Evolutionary conservation across 2,888 invertebrate genomes (phyloP).

Genomic region (Gasteruption jaculator): DNA sequence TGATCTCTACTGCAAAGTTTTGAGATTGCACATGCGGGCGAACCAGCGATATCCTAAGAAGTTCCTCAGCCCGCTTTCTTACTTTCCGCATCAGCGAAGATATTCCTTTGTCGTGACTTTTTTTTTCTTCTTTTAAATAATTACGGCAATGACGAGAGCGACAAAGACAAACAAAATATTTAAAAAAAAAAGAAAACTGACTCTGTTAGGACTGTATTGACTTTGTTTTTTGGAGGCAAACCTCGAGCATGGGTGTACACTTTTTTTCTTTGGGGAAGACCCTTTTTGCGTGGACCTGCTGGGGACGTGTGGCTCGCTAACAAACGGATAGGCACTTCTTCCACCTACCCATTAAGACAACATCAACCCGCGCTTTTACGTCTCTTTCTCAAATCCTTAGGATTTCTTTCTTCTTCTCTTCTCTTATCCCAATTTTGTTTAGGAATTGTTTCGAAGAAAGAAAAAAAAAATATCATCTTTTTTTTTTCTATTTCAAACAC

Average conservation of each 20-base stretch:
- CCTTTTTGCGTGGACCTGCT: constrained; percentile 50
- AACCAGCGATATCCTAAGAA: no score
- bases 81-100: no score
- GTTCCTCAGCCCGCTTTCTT: no score
- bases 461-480: constrained; percentile 6
- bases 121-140: no score
- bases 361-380: constrained; percentile 13
- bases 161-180: constrained; percentile 6
- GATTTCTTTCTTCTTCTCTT: constrained; percentile 9
- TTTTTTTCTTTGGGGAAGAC: no score
- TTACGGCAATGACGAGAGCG: no score
- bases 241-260: constrained; percentile 49
- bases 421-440: constrained; percentile 11
- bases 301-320: constrained; percentile 52
- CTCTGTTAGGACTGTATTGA: no score
- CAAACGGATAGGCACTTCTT: constrained; percentile 53
- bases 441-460: no score
- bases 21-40: no score
- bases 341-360: constrained; percentile 33
- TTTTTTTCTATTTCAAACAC: constrained; percentile 16
- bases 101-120: constrained; percentile 15
- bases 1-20: no score
- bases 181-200: constrained; percentile 6
- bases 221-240: no score
- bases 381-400: constrained; percentile 15